These are phyloP conservation scores for Leptura quadrifasciata DNA, from an alignment of 2,888 invertebrate genomes.

Conservation along the genomic window DNA sequence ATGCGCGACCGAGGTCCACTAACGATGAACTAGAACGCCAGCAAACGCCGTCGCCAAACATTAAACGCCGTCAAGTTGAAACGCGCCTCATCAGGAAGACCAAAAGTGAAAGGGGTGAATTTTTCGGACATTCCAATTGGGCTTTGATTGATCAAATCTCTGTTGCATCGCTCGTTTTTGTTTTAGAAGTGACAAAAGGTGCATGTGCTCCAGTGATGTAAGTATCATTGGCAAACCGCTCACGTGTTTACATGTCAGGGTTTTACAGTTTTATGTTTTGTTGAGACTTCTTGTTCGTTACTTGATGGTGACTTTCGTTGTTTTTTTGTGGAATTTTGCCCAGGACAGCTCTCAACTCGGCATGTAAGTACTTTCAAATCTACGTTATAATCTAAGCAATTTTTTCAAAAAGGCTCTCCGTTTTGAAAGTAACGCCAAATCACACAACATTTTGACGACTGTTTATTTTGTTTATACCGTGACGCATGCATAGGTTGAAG, in stretches of 20 bases:
- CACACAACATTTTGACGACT: too few relatives aligned
- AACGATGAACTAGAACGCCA: constrained; percentile 43
- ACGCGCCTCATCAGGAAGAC: constrained; percentile 46
- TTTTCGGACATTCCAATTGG: constrained; percentile 53
- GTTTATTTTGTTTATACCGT: too few relatives aligned
- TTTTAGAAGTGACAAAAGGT: constrained; percentile 50
- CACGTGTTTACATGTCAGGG: constrained; percentile 63
- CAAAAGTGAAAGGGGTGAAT: constrained; percentile 59
- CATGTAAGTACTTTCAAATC: background rate
- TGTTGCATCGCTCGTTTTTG: constrained; percentile 46
- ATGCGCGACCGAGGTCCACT: constrained; percentile 57
- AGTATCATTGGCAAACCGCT: constrained; percentile 59
- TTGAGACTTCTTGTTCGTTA: background rate
- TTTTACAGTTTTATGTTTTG: constrained; percentile 36
- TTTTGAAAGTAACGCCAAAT: too few relatives aligned
- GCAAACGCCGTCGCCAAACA: constrained; percentile 10
- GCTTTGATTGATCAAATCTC: constrained; percentile 42
- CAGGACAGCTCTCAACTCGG: background rate
- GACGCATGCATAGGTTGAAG: too few relatives aligned
- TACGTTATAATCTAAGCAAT: too few relatives aligned
- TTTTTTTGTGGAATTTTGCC: background rate
- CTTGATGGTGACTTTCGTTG: constrained; percentile 2
- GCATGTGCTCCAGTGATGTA: constrained; percentile 61
- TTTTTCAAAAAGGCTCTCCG: too few relatives aligned
- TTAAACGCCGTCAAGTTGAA: constrained; percentile 55